Evolutionary conservation across 2,888 invertebrate species (phyloP), one percentile per base, ranked within the genome.

Genomic region (Spodoptera picta): DNA sequence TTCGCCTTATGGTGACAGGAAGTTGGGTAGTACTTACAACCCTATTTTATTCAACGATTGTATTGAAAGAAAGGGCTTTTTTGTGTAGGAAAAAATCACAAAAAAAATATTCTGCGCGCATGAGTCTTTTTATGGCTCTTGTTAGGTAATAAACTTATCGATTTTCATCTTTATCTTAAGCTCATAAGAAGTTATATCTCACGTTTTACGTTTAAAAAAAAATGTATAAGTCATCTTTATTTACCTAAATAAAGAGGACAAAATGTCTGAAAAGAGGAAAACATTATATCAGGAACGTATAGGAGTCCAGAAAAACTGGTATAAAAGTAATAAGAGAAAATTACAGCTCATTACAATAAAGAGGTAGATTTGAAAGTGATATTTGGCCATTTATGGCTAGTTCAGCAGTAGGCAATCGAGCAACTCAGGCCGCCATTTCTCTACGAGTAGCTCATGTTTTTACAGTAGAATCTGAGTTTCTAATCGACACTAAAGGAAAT

Each of bases 281-380:
- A 36, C 5, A 36, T 6, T 36, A 9, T 46, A 46, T 11, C 23
- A 23, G 11, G 5, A 27, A 27, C 0, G 27, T 3, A 27, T 27
- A 27, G 4, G 27, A 27, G 27, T 27, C 2, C 27, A 27, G 27
- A 9, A 36, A 9, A 36, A 36, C 36, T 36, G 36, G 36, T 9
- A 36, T 36, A 9, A 36, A 14, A 23, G 5, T 31, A 23, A 12
- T 5, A 2, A 66, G 49, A 57, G 31, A 67, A 50, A 44, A 41
- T 9, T 14, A n/a, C 23, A 6, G 43, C 9, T 47, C 27, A 46
- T 44, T 69, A 43, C 24, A 58, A 45, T 14, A 45, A 46, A 31
- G 23, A 44, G 42, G 11, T 36, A 46, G 52, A 56, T 48, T 44
- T 53, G 66, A 60, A 60, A 69, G 59, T 46, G 44, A 11, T n/a